Evolutionary conservation across 2,797 vertebrate genomes (phyloP).

Genomic region (Rhinichthys osculus): DNA sequence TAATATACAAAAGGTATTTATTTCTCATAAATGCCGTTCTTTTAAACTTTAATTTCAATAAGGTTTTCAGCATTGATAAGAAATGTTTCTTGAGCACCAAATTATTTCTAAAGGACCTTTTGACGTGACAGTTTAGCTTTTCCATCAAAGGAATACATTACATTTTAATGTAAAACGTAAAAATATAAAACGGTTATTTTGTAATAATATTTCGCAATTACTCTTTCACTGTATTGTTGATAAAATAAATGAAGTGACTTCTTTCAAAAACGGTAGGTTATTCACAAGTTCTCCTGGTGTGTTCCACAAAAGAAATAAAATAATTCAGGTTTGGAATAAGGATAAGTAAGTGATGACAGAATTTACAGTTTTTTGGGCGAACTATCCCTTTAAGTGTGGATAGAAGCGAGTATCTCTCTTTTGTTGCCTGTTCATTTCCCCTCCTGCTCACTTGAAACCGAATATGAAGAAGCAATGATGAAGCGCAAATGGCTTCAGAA

Average conservation of each 20-base stretch:
- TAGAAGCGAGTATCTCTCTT: constrained; percentile 2
- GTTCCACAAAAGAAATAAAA: background rate
- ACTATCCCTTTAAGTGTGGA: background rate
- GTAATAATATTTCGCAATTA: background rate
- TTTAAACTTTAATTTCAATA: background rate
- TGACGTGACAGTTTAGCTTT: background rate
- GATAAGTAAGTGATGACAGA: background rate
- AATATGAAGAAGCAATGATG: constrained; percentile 31
- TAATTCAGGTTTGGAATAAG: background rate
- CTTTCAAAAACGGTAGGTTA: background rate
- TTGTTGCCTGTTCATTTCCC: background rate
- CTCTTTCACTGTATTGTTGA: background rate
- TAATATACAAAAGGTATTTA: background rate
- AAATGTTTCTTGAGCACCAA: background rate
- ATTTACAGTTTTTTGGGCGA: background rate
- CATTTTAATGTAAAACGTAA: background rate
- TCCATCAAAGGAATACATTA: background rate
- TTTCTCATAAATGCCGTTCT: background rate
- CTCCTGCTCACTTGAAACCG: constrained; percentile 25
- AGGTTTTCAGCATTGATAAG: background rate
- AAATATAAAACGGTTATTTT: background rate
- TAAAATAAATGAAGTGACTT: background rate
- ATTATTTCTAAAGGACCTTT: background rate
- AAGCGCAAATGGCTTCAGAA: constrained; percentile 39
- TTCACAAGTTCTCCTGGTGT: background rate